Evolutionary conservation across 2,797 vertebrate species (phyloP), one percentile per base, ranked within the genome.

Genomic region (Echeneis naucrates): DNA sequence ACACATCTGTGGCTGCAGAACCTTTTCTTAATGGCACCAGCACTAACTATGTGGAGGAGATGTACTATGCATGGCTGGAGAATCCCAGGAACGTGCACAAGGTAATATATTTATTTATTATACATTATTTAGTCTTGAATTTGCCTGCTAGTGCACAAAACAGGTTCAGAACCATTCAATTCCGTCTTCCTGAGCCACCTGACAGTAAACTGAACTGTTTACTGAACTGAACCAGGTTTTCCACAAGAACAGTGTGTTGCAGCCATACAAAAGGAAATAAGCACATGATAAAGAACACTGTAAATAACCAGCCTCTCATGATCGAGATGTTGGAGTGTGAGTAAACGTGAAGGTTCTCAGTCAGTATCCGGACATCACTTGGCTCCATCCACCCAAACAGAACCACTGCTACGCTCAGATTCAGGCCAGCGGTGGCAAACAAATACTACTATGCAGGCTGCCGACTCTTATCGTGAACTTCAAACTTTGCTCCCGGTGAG

Each of bases 61-160:
- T 99, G 98, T 99, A 98, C 91, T 94, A 90, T 58, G 94, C 97
- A 0, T 99, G 98, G 98, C 92, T 98, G 93, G 96, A 98, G 88
- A 95, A 99, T 72, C 97, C 97, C 77, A 95, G 93, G 90, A 98
- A 94, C 83, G 98, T 99, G 54, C 98, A 99, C 93, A 96, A 99
- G 98, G 98, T 98, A 96, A 4, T 57, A 42, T 35, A 10, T 11
- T 4, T 56, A 17, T 58, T 30, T 51, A 26, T 53, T 38, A 4
- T 6, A 32, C 9, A 7, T 33, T 33, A 33, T 33, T 33, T 33
- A 19, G 13, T 51, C 4, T 2, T 12, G 4, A 42, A 4, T 14
- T 38, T 57, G 16, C 4, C 3, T 13, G 32, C 6, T 17, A 2
- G 2, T 17, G 4, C 44, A 45, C 38, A 40, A 17, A 40, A 40